A percentile compares a stretch with the other conserved stretches of the same genome.
These are phyloP conservation scores for Nymphicus hollandicus DNA, from an alignment of 2,113 vertebrate genomes.

Conservation along the genomic window DNA sequence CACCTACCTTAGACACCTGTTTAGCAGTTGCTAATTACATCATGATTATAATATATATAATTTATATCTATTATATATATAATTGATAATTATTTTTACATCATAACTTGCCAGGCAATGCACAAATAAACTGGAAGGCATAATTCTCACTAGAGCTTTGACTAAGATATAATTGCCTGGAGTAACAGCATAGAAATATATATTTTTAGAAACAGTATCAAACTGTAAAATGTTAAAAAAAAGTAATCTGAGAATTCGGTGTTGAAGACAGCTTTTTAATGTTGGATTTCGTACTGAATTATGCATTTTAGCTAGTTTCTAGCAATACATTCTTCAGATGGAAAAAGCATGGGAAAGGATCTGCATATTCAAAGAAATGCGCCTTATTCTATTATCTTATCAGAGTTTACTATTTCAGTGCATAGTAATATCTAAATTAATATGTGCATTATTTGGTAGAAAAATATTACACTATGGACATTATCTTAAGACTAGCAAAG, in stretches of 20 bases:
- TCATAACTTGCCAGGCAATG: neutral
- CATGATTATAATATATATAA: neutral
- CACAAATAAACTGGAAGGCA: neutral
- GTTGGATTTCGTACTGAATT: neutral
- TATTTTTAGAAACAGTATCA: neutral
- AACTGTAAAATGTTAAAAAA: neutral
- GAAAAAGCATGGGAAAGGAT: neutral
- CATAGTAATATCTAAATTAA: neutral
- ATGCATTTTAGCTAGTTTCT: neutral
- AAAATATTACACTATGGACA: neutral
- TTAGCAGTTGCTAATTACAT: neutral
- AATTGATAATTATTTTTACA: neutral
- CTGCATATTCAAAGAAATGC: neutral
- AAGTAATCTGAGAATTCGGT: neutral
- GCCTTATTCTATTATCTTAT: neutral
- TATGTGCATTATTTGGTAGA: neutral
- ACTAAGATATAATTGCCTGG: neutral
- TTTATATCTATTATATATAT: neutral
- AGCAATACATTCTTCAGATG: neutral
- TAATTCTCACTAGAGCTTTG: neutral
- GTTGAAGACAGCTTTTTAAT: neutral
- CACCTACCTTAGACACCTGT: neutral
- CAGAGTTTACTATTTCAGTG: neutral
- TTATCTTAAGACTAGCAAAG: neutral
- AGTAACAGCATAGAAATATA: neutral